phyloP scores from a whole-genome alignment of 2,888 invertebrate species.

The Drosophila pegasa region DNA sequence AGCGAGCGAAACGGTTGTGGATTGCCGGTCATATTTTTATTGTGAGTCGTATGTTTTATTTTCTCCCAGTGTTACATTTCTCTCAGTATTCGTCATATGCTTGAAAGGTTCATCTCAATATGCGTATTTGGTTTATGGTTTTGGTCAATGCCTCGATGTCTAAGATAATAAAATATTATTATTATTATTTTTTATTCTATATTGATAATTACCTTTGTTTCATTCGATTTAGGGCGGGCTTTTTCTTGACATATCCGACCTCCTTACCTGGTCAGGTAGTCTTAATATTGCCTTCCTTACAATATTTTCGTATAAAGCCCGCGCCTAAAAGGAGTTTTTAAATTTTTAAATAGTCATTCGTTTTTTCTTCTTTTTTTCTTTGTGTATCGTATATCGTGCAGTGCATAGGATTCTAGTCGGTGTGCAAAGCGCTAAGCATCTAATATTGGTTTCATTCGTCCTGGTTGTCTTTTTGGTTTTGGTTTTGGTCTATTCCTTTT shows the following conservation, averaged over 20 bases:
- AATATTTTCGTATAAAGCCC: not conserved
- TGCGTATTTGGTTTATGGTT: not conserved
- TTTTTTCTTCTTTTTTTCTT: not conserved
- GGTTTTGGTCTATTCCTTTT: conserved; percentile 17
- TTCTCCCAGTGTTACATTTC: conserved; percentile 1
- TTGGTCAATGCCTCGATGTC: not conserved
- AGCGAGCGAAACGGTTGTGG: conserved; percentile 43
- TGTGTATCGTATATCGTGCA: not conserved
- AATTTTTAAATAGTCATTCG: not conserved
- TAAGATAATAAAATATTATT: too few relatives aligned
- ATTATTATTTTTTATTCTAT: too few relatives aligned
- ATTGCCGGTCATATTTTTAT: conserved; percentile 10
- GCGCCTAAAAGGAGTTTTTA: not conserved
- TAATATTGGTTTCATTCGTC: not conserved
- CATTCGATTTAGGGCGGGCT: too few relatives aligned
- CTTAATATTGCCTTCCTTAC: not conserved
- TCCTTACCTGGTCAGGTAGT: not conserved
- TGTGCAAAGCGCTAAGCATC: not conserved
- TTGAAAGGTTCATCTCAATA: not conserved
- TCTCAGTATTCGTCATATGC: not conserved
- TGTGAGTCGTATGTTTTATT: not conserved
- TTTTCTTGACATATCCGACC: not conserved
- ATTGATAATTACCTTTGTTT: too few relatives aligned
- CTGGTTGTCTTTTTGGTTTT: not conserved
- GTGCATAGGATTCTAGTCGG: too few relatives aligned